Base-by-base conservation (phyloP, 2,113 vertebrate genomes). In the Vimba vimba region DNA sequence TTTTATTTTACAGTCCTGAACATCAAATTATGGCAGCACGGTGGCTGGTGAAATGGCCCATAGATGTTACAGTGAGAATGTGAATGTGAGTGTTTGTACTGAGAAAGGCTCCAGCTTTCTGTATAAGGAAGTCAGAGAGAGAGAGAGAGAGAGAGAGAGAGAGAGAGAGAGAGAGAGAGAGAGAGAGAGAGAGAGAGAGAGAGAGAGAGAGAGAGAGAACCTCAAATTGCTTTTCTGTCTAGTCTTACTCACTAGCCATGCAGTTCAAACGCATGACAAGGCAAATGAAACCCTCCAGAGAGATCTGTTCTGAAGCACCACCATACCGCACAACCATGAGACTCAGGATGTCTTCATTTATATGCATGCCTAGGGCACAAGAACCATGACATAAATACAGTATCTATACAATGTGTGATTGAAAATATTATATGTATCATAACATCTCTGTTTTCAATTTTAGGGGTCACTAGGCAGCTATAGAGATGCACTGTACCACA, bases 281-380 rank as follows among this genome's bases (percentile, higher is more conserved):
- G 43, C 83, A 90, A 57, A 95, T 93, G 90, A 94, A 95, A 83
- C 76, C 94, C 88, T 95, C 94, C 87, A 95, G 85, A 0, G 89
- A 90, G 45, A 95, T 86, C 60, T 92, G 83, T 55, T 92, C 91
- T 66, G 89, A 47, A 11, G 92, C 89, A 62, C 85, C 87, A 0
- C 93, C 87, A 3, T 95, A 94, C 8, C 94, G 93, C 79, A 94
- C 55, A 45, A 87, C 89, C 90, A 94, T 89, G 82, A 95, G 62
- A 47, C 92, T 94, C 21, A 95, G 89, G 87, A 94, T 87, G 39
- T 91, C 84, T 43, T 95, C 93, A 0, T 60, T 93, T 57, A 94
- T 6, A 7, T 0, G 89, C 6, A 87, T 71, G 68, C 91, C 94
- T 95, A 25, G 15, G 17, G 43, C 15, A 69, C 52, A 83, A 33